phyloP scores from a whole-genome alignment of 1,140 invertebrate genomes.

The Rhopalosiphum padi region DNA sequence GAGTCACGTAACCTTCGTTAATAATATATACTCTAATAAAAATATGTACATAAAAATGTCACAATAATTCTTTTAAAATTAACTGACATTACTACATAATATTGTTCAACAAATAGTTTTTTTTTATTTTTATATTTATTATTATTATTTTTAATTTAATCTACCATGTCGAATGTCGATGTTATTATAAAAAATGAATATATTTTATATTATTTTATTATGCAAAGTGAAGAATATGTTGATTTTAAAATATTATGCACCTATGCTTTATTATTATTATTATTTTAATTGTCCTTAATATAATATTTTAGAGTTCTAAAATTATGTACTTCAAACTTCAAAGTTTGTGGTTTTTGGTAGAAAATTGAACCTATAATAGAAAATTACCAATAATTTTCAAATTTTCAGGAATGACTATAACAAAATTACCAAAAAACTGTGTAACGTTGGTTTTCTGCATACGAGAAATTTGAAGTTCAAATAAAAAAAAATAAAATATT shows the following conservation, averaged over 20 bases:
- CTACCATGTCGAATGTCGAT: not conserved
- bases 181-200: not conserved
- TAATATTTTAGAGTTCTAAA: not conserved
- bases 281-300: not conserved
- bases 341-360: not conserved
- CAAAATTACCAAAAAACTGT: not conserved
- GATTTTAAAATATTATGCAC: not conserved
- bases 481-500: not conserved
- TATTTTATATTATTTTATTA: not conserved
- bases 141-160: not conserved
- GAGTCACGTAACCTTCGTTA: not conserved
- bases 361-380: not conserved
- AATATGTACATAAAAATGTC: not conserved
- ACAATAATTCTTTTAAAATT: not conserved
- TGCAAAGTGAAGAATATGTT: not conserved
- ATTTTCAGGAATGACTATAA: not conserved
- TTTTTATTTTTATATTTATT: not conserved
- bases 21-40: not conserved
- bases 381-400: not conserved
- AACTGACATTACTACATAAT: not conserved
- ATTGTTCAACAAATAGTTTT: too few relatives aligned
- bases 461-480: not conserved
- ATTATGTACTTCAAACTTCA: not conserved
- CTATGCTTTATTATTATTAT: not conserved
- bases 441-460: not conserved